These are phyloP conservation scores for Eidolon helvum DNA, from an alignment of 2,113 vertebrate genomes.

Conservation along the genomic window DNA sequence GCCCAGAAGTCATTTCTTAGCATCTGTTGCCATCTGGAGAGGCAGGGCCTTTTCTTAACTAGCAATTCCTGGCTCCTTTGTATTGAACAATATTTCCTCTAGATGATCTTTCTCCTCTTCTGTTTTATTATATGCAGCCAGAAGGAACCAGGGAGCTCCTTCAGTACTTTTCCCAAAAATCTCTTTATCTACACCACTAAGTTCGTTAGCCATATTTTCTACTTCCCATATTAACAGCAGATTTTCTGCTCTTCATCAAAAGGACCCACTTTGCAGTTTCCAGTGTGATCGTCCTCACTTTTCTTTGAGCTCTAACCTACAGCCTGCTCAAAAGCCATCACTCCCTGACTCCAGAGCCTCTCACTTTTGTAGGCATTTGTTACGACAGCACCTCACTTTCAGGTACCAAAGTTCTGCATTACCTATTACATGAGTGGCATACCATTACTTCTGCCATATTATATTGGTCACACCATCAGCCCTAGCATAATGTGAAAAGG, in stretches of 20 bases:
- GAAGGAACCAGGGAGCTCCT: not conserved
- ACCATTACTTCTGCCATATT: not conserved
- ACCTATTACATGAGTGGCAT: not conserved
- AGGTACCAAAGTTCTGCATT: not conserved
- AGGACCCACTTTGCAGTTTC: not conserved
- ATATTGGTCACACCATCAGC: not conserved
- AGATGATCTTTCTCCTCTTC: not conserved
- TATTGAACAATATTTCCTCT: not conserved
- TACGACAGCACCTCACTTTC: not conserved
- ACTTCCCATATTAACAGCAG: not conserved
- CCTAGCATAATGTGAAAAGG: not conserved
- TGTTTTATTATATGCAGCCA: not conserved
- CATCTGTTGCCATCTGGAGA: not conserved
- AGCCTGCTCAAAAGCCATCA: not conserved
- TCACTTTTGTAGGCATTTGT: not conserved
- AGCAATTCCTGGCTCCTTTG: not conserved
- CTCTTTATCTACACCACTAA: not conserved
- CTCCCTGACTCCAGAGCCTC: not conserved
- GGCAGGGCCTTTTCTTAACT: not conserved
- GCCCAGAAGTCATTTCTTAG: constrained; percentile 1
- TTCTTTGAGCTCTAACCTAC: not conserved
- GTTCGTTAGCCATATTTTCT: not conserved
- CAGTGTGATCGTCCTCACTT: not conserved
- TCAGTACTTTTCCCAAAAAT: not conserved
- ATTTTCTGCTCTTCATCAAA: not conserved